Evolutionary conservation across 2,113 vertebrate species (phyloP), one percentile per base, ranked within the genome.

Genomic region (Rhinolophus ferrumequinum): DNA sequence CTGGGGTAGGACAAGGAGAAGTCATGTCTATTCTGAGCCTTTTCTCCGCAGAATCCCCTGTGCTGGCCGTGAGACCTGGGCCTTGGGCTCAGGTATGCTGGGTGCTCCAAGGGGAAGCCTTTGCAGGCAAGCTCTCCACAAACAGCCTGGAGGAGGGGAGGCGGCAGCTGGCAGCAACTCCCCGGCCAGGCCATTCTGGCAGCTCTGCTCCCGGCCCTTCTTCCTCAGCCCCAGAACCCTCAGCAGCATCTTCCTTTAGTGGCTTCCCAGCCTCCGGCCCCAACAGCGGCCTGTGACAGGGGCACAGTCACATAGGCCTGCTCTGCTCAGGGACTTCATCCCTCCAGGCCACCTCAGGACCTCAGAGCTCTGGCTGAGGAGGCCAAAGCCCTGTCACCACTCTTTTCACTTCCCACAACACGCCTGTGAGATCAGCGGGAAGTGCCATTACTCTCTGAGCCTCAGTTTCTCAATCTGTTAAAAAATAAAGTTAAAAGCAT

Each of bases 371-470:
- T 8, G 18, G 8, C 4, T 62, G 41, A 60, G 38, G 41, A 26
- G 56, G 22, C 47, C 19, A 44, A 54, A 8, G 11, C 41, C 26
- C 9, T 3, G 13, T 4, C 3, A 2, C 21, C 11, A 10, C 6
- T 5, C 6, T 35, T 21, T 30, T n/a, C 28, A 28, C 44, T 1
- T 19, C 15, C 35, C 21, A n/a, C 4, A 0, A 21, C 3, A 38
- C 3, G 18, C n/a, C 8, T 5, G 28, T 2, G 22, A 56, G 58
- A 28, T 8, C 2, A 28, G 26, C 56, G 35, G 28, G 26, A 52
- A 28, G 3, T n/a, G 4, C 41, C 67, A 28, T 44, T 19, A 62
- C 3, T 11, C 35, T 82, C 56, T 41, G 19, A 88, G 67, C 52
- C 76, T 62, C 62, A 13, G n/a, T 88, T 35, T 62, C 54, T 72